Conservation (phyloP, 2,797 vertebrate species). For the Smutsia gigantea region DNA sequence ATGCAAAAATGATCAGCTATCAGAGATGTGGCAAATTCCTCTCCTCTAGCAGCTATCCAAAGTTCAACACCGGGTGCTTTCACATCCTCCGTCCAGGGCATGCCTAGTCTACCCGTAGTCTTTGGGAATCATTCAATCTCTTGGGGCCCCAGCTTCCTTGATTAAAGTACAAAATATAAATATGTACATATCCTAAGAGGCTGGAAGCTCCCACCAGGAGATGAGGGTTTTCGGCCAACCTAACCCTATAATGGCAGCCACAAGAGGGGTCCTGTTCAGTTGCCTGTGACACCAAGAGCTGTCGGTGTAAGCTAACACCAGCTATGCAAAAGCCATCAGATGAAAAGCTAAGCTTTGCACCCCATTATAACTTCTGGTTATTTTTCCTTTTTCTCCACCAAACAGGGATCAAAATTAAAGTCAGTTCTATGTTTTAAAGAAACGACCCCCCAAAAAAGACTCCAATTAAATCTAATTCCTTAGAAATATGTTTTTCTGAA, state of each 20-base stretch:
- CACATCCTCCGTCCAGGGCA: background rate
- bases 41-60: background rate
- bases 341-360: background rate
- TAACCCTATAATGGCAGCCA: background rate
- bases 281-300: background rate
- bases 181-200: background rate
- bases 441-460: background rate
- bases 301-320: background rate
- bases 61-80: background rate
- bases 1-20: background rate
- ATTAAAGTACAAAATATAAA: background rate
- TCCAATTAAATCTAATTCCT: background rate
- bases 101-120: background rate
- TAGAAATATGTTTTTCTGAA: background rate
- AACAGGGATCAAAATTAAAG: background rate
- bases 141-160: background rate
- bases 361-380: background rate
- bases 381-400: constrained; percentile 24
- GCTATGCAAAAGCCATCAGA: background rate
- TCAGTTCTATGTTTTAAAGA: constrained; percentile 22
- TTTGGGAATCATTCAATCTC: background rate
- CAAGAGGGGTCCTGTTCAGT: background rate
- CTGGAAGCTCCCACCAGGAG: background rate
- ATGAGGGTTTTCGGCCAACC: background rate
- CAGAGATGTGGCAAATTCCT: background rate